phyloP scores from a whole-genome alignment of 2,113 vertebrate genomes.

The Leptobrachium ailaonicum region DNA sequence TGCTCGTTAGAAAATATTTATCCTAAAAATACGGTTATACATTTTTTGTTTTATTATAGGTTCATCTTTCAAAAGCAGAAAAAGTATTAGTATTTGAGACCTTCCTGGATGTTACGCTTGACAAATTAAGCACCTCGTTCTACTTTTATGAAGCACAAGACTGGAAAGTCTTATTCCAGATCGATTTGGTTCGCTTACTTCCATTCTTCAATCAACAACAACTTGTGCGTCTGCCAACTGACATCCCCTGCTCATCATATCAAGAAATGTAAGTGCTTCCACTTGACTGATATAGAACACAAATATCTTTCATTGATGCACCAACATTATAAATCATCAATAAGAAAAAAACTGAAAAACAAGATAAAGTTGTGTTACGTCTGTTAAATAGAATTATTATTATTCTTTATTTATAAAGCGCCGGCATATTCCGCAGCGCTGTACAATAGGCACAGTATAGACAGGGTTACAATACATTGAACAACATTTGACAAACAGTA shows the following conservation, averaged over 20 bases:
- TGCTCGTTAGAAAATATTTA: no score
- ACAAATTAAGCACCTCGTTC: background rate
- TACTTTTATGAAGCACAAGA: background rate
- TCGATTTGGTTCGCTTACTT: background rate
- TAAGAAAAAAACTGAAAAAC: background rate
- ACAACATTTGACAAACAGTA: no score
- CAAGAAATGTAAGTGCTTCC: conserved; percentile 15
- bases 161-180: conserved; percentile 8
- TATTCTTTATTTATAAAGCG: no score
- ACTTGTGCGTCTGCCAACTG: background rate
- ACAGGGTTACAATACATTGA: no score
- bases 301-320: background rate
- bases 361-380: background rate
- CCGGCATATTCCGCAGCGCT: no score
- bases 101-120: background rate
- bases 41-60: no score
- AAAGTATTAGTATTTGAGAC: background rate
- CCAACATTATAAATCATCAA: no score
- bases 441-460: no score
- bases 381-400: background rate
- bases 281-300: no score
- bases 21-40: no score
- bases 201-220: background rate
- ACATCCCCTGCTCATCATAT: conserved; percentile 11
- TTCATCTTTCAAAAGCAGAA: no score